Base-by-base conservation (phyloP, 2,113 vertebrate species). In the Delphinapterus leucas region DNA sequence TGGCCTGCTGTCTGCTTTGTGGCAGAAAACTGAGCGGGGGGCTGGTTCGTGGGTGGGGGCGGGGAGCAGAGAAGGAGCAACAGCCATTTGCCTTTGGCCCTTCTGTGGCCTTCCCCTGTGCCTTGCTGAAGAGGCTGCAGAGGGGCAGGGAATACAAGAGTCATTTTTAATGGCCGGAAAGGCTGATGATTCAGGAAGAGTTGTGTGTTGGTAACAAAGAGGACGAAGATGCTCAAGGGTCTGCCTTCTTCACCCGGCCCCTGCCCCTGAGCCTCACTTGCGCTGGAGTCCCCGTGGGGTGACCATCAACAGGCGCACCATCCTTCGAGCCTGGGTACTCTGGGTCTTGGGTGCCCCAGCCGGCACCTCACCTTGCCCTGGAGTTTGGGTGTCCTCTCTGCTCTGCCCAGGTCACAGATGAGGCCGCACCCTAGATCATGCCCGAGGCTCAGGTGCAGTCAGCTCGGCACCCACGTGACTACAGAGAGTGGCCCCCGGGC, bases 401-500 rank as follows among this genome's bases (percentile, higher is more conserved):
- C 15, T 23, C n/a, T 49, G 38, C 41, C 70, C 88, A 61, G 61
- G 74, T 95, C 81, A 65, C 77, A 49, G 28, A 58, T 8, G 55
- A 63, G 88, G 63, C 85, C 60, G 14, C 92, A 80, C 71, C 91
- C 55, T 31, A 65, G 88, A 85, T 18, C 74, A 83, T 63, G 84
- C 79, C 80, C 4, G 11, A 36, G 96, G 88, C 93, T 97, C 96
- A 97, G 97, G 96, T 96, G 97, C 96, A 94, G 33, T 0, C 88
- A 38, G 68, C 17, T 70, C 61, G 85, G 81, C 87, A 33, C 68
- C 92, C 98, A 97, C 80, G 87, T 97, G 95, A 97, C 68, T 47
- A 44, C 55, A 11, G 41, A 83, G 49, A 74, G 83, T 2, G 53
- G 92, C 80, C 92, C 95, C 95, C 82, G 13, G 85, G 47, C 77